Percentiles rank a stretch among this genome's conserved stretches.
These are phyloP conservation scores for Drosophila malerkotliana DNA, from an alignment of 1,140 invertebrate species.

Conservation along the genomic window DNA sequence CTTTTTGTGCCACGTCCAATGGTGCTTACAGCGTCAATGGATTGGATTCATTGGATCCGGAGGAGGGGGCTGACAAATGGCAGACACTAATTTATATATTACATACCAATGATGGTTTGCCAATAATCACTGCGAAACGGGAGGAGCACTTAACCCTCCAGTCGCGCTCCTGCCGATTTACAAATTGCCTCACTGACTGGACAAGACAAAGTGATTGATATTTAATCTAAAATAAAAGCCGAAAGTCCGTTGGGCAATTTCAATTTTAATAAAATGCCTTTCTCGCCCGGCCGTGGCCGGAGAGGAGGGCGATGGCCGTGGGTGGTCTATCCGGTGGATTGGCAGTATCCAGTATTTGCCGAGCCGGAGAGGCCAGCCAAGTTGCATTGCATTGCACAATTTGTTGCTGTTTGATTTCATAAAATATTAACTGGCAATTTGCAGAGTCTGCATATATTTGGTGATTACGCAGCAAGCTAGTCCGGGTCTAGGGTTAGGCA, in stretches of 20 bases:
- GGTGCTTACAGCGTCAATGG: slow-evolving; percentile 64
- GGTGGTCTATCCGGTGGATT: neutral
- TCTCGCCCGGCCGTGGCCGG: slow-evolving; percentile 26
- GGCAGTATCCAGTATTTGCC: slow-evolving; percentile 31
- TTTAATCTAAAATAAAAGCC: slow-evolving; percentile 66
- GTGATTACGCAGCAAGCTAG: slow-evolving; percentile 26
- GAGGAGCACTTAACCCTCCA: too few species aligned
- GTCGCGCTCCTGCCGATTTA: neutral
- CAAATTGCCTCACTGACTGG: slow-evolving; percentile 36
- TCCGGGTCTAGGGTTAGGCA: slow-evolving; percentile 48
- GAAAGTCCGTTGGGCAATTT: slow-evolving; percentile 56
- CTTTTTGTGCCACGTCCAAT: slow-evolving; percentile 57
- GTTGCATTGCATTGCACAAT: slow-evolving; percentile 67
- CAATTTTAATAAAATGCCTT: slow-evolving; percentile 69
- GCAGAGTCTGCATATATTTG: slow-evolving; percentile 67
- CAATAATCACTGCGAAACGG: slow-evolving; percentile 28
- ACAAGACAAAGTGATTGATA: slow-evolving; percentile 64
- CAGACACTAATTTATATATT: slow-evolving; percentile 56
- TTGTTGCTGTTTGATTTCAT: slow-evolving; percentile 78
- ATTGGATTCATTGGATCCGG: slow-evolving; percentile 13
- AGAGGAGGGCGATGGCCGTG: slow-evolving; percentile 3
- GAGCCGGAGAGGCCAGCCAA: slow-evolving; percentile 4
- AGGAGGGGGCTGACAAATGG: slow-evolving; percentile 40
- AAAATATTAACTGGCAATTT: slow-evolving; percentile 80
- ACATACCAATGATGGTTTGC: slow-evolving; percentile 15